Base-by-base conservation (phyloP, 2,888 invertebrate species). In the Galerucella pusilla region DNA sequence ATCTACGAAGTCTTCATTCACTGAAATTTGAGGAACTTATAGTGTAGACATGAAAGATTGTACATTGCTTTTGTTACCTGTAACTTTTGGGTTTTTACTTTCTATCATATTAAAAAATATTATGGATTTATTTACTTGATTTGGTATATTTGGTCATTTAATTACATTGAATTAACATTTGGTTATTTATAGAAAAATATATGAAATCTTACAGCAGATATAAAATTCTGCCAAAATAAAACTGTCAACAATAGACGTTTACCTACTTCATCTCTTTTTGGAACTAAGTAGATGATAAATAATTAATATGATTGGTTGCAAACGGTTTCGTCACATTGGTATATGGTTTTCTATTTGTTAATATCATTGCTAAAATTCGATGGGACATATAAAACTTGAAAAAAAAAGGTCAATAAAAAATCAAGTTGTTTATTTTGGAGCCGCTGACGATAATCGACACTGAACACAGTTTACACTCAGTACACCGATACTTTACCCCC, bases 1-100 rank as follows among this genome's bases (percentile, higher is more conserved):
- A 75, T 81, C 80, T 68, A 80, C 16, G 64, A 76, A 81, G 28
- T 79, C 80, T 52, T 81, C 80, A 75, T 80, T 79, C 65, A 80
- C 80, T 81, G 72, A 73, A 81, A 80, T 12, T 4, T 9, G 20
- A 35, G 14, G 11, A 52, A 46, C 14, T 61, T 59, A 20, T 20
- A 60, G 9, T n/a, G 35, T 52, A 65, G 25, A 52, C 9, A 25
- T 14, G 14, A 59, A 57, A 57, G 54, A 42, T 64, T 45, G 52
- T 14, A 35, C 14, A 63, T 42, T 16, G 63, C 35, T 42, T 42
- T 61, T 74, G 75, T 77, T 76, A 79, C 79, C 64, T 42, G 77
- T 71, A 74, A 77, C 71, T 79, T 77, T 79, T 52, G 78, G 77
- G 52, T 54, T 61, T 71, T 63, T 54, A 52, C 42, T 54, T n/a